These are phyloP conservation scores for Coreius guichenoti DNA, from an alignment of 2,797 vertebrate species.

Conservation along the genomic window DNA sequence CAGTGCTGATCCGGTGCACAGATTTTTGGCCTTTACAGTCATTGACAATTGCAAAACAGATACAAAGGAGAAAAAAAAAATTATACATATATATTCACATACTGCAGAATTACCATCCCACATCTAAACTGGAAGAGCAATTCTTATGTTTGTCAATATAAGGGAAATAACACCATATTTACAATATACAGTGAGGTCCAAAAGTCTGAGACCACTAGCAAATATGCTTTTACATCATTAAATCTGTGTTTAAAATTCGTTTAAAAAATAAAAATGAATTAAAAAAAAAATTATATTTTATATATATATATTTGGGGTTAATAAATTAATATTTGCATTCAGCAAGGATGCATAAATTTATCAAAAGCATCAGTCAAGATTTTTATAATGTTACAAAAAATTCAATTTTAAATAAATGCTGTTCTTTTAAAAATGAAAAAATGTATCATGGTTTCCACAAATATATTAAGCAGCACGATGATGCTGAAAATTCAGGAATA, in stretches of 20 bases:
- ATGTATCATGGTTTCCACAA: not conserved
- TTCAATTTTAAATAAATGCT: not conserved
- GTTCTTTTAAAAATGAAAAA: not conserved
- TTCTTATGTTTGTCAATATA: not conserved
- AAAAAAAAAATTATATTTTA: no score
- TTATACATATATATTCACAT: no score
- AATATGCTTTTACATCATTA: not conserved
- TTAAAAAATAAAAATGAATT: not conserved
- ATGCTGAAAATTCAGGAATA: not conserved
- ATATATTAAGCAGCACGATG: not conserved
- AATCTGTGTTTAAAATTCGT: not conserved
- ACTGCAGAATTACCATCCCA: not conserved
- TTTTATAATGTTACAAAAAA: not conserved
- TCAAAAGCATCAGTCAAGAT: not conserved
- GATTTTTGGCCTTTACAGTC: slow-evolving; percentile 2
- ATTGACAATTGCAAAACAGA: not conserved
- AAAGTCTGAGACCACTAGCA: not conserved
- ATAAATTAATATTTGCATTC: not conserved
- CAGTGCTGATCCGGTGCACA: not conserved
- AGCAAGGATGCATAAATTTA: not conserved
- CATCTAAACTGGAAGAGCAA: not conserved
- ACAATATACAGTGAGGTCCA: not conserved
- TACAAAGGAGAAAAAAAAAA: not conserved
- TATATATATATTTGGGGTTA: not conserved
- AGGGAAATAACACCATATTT: not conserved